These are phyloP conservation scores for Sminthurides aquaticus DNA, from an alignment of 2,888 invertebrate genomes.

Conservation along the genomic window DNA sequence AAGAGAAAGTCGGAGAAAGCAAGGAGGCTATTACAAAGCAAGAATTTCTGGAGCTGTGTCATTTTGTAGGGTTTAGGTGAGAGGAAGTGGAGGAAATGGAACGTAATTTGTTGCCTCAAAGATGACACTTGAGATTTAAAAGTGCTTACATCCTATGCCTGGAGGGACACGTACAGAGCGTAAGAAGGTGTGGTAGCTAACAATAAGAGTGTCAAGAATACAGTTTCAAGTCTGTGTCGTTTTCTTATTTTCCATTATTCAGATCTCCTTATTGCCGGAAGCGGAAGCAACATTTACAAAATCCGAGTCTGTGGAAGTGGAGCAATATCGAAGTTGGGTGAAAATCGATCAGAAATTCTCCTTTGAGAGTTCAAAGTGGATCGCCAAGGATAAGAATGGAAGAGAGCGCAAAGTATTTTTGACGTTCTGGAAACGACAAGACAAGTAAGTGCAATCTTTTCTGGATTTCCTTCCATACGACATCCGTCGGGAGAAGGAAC, in stretches of 20 bases:
- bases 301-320: slow-evolving; percentile 32
- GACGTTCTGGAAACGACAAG: slow-evolving; percentile 36
- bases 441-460: slow-evolving; percentile 32
- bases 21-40: too few species aligned
- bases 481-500: background rate
- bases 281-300: slow-evolving; percentile 37
- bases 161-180: too few species aligned
- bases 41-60: too few species aligned
- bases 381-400: background rate
- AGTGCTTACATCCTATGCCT: too few species aligned
- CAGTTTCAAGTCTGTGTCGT: background rate
- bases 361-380: slow-evolving; percentile 29
- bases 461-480: slow-evolving; percentile 1
- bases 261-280: slow-evolving; percentile 39
- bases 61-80: too few species aligned
- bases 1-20: too few species aligned
- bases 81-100: too few species aligned
- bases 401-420: slow-evolving; percentile 35
- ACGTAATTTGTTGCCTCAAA: too few species aligned
- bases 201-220: background rate
- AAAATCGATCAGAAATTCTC: slow-evolving; percentile 41
- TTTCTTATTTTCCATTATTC: too few species aligned
- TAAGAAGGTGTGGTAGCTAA: too few species aligned
- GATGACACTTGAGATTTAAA: too few species aligned
- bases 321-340: slow-evolving; percentile 26